These are phyloP conservation scores for Drosophila phalerata DNA, from an alignment of 2,888 invertebrate genomes.

Conservation along the genomic window DNA sequence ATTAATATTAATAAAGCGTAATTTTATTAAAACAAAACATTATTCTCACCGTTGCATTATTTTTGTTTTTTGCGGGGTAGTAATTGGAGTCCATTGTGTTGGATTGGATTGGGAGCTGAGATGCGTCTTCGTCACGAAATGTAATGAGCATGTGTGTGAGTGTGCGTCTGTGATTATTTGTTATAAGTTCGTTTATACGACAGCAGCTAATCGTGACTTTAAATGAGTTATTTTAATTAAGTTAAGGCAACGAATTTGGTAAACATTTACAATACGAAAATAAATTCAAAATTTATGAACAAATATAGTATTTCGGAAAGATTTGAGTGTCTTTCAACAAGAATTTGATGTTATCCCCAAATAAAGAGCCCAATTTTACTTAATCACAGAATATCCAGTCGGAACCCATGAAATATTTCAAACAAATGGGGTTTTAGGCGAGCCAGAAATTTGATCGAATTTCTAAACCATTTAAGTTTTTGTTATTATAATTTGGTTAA, in stretches of 20 bases:
- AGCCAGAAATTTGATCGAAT: too few relatives aligned
- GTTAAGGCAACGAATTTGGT: neutral
- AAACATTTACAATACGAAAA: too few relatives aligned
- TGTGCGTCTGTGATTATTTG: constrained; percentile 15
- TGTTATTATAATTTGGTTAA: too few relatives aligned
- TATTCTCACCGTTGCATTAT: constrained; percentile 43
- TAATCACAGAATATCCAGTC: too few relatives aligned
- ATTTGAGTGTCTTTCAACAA: too few relatives aligned
- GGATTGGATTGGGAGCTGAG: neutral
- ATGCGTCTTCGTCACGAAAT: constrained; percentile 27
- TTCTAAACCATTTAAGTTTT: too few relatives aligned
- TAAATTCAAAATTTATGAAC: too few relatives aligned
- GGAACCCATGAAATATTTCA: too few relatives aligned
- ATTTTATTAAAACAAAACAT: constrained; percentile 72
- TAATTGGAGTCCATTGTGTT: constrained; percentile 7
- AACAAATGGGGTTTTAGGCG: too few relatives aligned
- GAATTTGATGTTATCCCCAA: too few relatives aligned
- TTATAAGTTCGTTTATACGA: constrained; percentile 24
- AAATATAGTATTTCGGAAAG: too few relatives aligned
- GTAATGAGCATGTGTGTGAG: constrained; percentile 29
- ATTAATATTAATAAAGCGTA: constrained; percentile 75
- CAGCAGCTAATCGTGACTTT: constrained; percentile 13
- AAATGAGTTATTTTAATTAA: neutral
- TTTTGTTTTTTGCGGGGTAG: neutral
- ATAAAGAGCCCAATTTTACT: too few relatives aligned